These are phyloP conservation scores for Charina bottae DNA, from an alignment of 2,113 vertebrate species.

Conservation along the genomic window DNA sequence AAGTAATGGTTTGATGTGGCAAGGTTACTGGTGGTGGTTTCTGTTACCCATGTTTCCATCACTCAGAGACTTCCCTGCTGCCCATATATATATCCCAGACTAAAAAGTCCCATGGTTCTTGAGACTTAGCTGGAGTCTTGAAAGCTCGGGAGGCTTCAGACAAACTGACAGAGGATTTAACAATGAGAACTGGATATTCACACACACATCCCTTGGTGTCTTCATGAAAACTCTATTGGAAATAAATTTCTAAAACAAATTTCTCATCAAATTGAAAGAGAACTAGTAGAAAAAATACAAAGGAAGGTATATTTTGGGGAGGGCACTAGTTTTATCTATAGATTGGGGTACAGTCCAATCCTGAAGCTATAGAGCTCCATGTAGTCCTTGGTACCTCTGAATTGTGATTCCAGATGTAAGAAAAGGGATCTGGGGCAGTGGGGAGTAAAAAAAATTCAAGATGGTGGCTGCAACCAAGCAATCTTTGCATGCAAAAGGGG, in stretches of 20 bases:
- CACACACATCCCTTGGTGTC: neutral
- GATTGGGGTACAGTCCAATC: neutral
- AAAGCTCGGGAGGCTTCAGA: too few species aligned
- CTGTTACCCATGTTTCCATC: too few species aligned
- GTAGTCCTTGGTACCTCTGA: neutral
- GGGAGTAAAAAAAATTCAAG: neutral
- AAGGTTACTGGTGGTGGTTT: too few species aligned
- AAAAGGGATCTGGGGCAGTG: neutral
- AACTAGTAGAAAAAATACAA: neutral
- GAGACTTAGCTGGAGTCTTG: too few species aligned
- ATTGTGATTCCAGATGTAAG: neutral
- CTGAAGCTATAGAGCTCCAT: neutral
- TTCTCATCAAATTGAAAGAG: neutral
- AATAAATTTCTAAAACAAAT: neutral
- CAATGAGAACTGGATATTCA: too few species aligned
- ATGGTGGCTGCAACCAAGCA: neutral
- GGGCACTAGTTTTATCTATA: neutral
- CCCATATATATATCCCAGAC: too few species aligned
- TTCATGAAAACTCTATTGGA: neutral
- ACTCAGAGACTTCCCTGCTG: too few species aligned
- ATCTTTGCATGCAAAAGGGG: neutral
- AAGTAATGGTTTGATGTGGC: too few species aligned
- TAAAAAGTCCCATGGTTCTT: too few species aligned
- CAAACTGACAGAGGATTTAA: too few species aligned
- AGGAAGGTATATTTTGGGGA: neutral